These are phyloP conservation scores for Megastigmus dorsalis DNA, from an alignment of 2,888 invertebrate genomes.

Conservation along the genomic window DNA sequence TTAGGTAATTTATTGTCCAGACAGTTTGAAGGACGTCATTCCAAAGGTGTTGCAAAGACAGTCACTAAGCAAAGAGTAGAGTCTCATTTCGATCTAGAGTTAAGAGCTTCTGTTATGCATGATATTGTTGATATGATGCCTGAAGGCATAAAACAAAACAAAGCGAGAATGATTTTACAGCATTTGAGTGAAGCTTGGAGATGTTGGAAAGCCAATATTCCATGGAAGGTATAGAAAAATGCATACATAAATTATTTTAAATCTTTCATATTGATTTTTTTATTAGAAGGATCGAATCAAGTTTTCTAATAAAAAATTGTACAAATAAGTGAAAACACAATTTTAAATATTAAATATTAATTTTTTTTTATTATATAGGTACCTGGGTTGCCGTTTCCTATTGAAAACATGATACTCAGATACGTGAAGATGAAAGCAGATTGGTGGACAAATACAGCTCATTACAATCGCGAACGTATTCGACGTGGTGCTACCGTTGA, in stretches of 20 bases:
- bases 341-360: not conserved
- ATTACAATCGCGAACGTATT: constrained; percentile 99
- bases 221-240: constrained; percentile 98
- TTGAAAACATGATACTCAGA: constrained; percentile 99
- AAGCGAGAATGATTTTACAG: constrained; percentile 98
- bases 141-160: constrained; percentile 99
- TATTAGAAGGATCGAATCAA: constrained; percentile 20
- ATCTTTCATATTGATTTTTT: no score
- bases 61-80: constrained; percentile 99
- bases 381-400: constrained; percentile 98
- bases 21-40: constrained; percentile 99
- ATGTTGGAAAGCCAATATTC: constrained; percentile 99
- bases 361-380: constrained; percentile 77
- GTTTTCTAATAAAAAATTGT: constrained; percentile 9
- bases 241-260: no score
- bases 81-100: constrained; percentile 98
- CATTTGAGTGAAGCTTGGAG: constrained; percentile 99
- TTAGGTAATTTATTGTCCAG: constrained; percentile 98
- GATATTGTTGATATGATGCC: constrained; percentile 99
- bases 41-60: constrained; percentile 99
- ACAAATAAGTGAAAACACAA: not conserved
- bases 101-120: constrained; percentile 96
- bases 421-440: constrained; percentile 99
- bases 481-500: constrained; percentile 99
- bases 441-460: constrained; percentile 99